phyloP scores from a whole-genome alignment of 2,888 invertebrate genomes.

The Bibio marci region DNA sequence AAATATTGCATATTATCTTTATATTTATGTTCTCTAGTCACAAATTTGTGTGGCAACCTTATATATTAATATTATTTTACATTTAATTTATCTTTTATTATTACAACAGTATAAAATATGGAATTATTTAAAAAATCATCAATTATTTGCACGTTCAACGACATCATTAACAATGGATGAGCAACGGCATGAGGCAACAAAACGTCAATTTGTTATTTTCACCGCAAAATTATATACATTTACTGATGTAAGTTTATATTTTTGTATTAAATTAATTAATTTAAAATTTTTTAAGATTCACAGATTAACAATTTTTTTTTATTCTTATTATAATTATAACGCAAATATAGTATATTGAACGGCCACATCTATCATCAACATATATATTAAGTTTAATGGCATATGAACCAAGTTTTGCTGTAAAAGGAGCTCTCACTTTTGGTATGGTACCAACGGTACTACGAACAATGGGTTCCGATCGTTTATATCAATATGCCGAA shows the following conservation, averaged over 20 bases:
- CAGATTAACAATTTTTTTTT: no score
- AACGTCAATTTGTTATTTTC: conserved; percentile 44
- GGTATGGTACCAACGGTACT: conserved; percentile 49
- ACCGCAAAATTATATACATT: conserved; percentile 43
- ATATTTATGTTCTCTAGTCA: no score
- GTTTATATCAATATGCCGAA: conserved; percentile 38
- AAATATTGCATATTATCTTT: no score
- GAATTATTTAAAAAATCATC: conserved; percentile 38
- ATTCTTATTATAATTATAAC: not conserved
- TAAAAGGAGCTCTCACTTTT: conserved; percentile 48
- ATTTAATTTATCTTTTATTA: no score
- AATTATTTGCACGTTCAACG: conserved; percentile 34
- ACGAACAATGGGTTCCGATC: conserved; percentile 43
- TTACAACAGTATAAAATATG: conserved; percentile 34
- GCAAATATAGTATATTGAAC: conserved; percentile 28
- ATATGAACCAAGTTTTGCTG: conserved; percentile 42
- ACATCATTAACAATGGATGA: conserved; percentile 37
- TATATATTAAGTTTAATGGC: conserved; percentile 37
- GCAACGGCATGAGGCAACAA: conserved; percentile 35
- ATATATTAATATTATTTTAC: no score
- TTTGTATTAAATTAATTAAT: no score
- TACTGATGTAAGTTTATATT: conserved; percentile 28
- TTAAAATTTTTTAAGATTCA: no score
- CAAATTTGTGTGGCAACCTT: no score
- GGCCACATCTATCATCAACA: conserved; percentile 33